Base-by-base conservation (phyloP, 2,113 vertebrate genomes). In the Clarias batrachus region DNA sequence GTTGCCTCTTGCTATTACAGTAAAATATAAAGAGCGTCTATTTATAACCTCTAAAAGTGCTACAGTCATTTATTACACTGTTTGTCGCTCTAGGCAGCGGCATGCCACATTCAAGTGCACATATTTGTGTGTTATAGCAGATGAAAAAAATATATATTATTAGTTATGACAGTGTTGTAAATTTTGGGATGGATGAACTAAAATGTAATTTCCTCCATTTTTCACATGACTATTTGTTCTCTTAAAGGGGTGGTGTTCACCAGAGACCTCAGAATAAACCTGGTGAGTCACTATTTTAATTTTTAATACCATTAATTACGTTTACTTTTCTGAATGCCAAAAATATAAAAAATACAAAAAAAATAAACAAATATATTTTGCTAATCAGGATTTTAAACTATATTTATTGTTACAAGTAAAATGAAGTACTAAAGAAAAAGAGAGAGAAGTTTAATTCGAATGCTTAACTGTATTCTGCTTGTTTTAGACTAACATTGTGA, bases 211-310 rank as follows among this genome's bases (percentile, higher is more conserved):
- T 57, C 48, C 9, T 17, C 23, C 8, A 30, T 25, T 56, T 78
- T 48, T 41, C 6, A 30, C 37, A 59, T 56, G 0, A 21, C 23
- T 25, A 57, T 85, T 82, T 41, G 66, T 71, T 80, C 78, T 71
- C 79, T 88, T 82, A n/a, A 74, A 96, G 95, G 95, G 8, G 86
- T 96, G 17, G 81, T 84, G 30, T 96, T 95, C 89, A 94, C 91
- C 74, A 87, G 95, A 88, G 95, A 96, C 90, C 84, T 95, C 66
- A 93, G 93, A 33, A 92, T 96, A 86, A 95, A 96, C 87, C 87
- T 95, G 91, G 95, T 96, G 84, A 85, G 93, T 88, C 76, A 27
- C 19, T 41, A 54, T 65, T n/a, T 73, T 74, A 0, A 70, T 21
- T 33, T 27, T 71, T 70, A 14, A 4, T 30, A 21, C 21, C 33